A percentile compares a stretch with the other conserved stretches of the same genome.
phyloP scores from a whole-genome alignment of 2,797 vertebrate genomes.

The Pangasius macronema region DNA sequence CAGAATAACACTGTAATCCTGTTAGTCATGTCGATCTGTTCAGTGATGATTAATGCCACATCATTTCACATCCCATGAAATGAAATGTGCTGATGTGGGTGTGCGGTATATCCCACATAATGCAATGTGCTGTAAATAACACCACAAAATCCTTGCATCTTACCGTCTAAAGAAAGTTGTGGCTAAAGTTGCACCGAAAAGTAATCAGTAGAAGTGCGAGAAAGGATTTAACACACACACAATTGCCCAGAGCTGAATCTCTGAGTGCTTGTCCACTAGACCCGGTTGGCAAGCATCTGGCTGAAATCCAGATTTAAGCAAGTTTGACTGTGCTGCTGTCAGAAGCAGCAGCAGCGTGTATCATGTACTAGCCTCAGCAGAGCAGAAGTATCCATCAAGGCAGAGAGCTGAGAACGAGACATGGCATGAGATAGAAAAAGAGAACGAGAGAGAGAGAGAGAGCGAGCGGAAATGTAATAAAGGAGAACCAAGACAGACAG shows the following conservation, averaged over 20 bases:
- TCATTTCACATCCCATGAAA: background rate
- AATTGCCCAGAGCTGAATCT: constrained; percentile 13
- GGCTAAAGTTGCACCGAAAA: constrained; percentile 15
- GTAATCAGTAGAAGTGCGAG: constrained; percentile 14
- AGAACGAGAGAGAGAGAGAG: background rate
- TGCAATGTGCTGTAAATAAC: constrained; percentile 2
- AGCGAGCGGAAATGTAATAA: background rate
- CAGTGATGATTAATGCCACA: constrained; percentile 16
- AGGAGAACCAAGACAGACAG: background rate
- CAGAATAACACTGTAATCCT: constrained; percentile 27
- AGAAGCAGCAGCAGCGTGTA: constrained; percentile 34
- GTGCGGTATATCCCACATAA: constrained; percentile 1
- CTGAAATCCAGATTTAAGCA: constrained; percentile 36
- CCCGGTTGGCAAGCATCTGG: constrained; percentile 15
- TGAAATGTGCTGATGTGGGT: constrained; percentile 16
- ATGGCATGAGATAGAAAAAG: background rate
- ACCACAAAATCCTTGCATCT: background rate
- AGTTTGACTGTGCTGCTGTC: constrained; percentile 44
- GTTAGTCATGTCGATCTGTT: constrained; percentile 37
- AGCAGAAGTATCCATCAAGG: constrained; percentile 38
- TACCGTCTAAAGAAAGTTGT: background rate
- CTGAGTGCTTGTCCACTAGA: constrained; percentile 12
- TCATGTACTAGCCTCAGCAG: constrained; percentile 28
- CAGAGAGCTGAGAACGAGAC: constrained; percentile 18
- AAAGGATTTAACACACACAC: constrained; percentile 1